Evolutionary conservation across 2,888 invertebrate genomes (phyloP).

Genomic region (Dryomyza anilis): DNA sequence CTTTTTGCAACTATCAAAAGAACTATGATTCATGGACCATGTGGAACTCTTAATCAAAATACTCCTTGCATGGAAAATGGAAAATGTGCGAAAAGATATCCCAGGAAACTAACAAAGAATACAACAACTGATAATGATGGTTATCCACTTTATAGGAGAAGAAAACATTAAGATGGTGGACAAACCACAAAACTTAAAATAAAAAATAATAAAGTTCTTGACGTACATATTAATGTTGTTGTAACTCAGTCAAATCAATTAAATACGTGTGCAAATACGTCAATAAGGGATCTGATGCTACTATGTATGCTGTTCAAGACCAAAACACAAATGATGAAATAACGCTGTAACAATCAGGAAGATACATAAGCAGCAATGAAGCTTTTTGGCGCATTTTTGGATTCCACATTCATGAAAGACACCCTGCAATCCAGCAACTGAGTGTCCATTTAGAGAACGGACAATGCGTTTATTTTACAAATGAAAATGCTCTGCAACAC

Average conservation of each 20-base stretch:
- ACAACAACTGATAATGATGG: background rate
- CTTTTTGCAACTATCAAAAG: background rate
- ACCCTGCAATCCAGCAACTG: background rate
- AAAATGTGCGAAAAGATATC: background rate
- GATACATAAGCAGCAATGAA: constrained; percentile 2
- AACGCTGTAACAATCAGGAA: background rate
- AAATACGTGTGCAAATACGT: no score
- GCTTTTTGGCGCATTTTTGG: background rate
- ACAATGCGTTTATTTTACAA: background rate
- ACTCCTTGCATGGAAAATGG: background rate
- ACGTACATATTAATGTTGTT: background rate
- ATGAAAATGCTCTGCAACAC: background rate
- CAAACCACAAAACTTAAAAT: no score
- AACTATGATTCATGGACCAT: background rate
- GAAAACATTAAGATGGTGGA: background rate
- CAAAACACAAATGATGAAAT: background rate
- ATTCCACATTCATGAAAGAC: background rate
- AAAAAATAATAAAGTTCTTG: background rate
- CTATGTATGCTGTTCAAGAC: background rate
- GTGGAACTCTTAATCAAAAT: background rate
- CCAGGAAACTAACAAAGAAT: background rate
- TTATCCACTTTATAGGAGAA: background rate
- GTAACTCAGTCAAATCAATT: no score
- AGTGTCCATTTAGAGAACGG: background rate
- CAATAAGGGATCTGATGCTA: no score